Evolutionary conservation across 2,113 vertebrate genomes (phyloP), one percentile per base, ranked within the genome.

Genomic region (Ctenomys sociabilis): DNA sequence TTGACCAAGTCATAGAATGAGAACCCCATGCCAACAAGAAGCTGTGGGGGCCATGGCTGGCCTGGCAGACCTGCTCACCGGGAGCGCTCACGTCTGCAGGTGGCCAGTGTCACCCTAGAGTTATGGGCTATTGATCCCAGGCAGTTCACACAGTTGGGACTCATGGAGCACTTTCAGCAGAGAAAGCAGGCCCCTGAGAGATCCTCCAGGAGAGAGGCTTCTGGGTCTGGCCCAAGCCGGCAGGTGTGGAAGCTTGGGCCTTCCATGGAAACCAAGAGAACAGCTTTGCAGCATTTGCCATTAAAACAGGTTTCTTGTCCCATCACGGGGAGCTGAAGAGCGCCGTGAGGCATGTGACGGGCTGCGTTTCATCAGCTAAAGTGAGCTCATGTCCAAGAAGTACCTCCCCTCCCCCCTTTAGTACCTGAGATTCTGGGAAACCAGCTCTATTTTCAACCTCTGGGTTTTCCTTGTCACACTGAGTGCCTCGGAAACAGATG

Each of bases 381-480:
- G 22, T 75, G 87, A 89, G 75, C 61, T 93, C 40, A 24, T 4
- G 54, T 89, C 73, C 86, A 66, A 91, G 94, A 97, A 94, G 80
- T 96, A 70, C 88, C 85, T 77, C 8, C 45, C 52, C 32, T 87
- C 37, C 75, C 35, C 3, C 7, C 28, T 88, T 88, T 1, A 1
- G 84, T 94, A 93, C 93, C 90, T 49, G 93, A 92, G 95, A 90
- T 97, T 97, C 96, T 95, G 96, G 96, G 97, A 97, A 97, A 95
- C 88, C 59, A 57, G 59, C 52, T 85, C 12, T 85, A 85, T 61
- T 97, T 96, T 95, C 85, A 59, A 96, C 95, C n/a, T 94, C 93
- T 61, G 64, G 93, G 95, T 92, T 82, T 3, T 93, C 93, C 94
- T 96, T 91, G 92, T 96, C 93, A 85, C 30, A 24, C 9, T 32